Percentiles rank a stretch among this genome's conserved stretches.
These are phyloP conservation scores for Malurus alboscapulatus DNA, from an alignment of 2,113 vertebrate genomes.

Conservation along the genomic window DNA sequence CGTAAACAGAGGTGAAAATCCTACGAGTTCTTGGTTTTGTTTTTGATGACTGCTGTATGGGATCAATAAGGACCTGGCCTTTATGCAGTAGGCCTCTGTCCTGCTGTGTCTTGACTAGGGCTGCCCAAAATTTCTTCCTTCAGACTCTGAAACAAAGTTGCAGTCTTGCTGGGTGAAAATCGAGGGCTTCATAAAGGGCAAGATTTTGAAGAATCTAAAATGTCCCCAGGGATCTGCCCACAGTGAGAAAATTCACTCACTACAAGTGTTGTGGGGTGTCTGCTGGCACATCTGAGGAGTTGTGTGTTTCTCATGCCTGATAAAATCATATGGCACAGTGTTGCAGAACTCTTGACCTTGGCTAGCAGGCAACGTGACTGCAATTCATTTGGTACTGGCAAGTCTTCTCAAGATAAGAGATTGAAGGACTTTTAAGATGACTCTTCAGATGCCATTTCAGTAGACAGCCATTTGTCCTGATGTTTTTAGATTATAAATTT, in stretches of 20 bases:
- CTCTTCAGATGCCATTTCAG: not conserved
- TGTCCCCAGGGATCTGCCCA: not conserved
- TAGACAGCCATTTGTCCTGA: not conserved
- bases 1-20: not conserved
- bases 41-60: not conserved
- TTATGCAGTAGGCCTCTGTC: not conserved
- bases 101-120: not conserved
- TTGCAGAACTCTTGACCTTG: not conserved
- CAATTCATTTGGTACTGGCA: not conserved
- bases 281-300: not conserved
- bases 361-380: not conserved
- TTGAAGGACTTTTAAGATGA: not conserved
- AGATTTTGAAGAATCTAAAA: not conserved
- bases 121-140: not conserved
- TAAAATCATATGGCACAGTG: not conserved
- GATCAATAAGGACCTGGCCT: not conserved
- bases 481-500: not conserved
- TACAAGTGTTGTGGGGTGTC: not conserved
- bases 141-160: not conserved
- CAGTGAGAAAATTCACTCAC: not conserved
- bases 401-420: not conserved
- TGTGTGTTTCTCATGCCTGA: not conserved
- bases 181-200: not conserved
- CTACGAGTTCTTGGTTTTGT: not conserved
- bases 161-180: not conserved